These are phyloP conservation scores for Acipenser oxyrinchus DNA, from an alignment of 2,797 vertebrate species.

Conservation along the genomic window DNA sequence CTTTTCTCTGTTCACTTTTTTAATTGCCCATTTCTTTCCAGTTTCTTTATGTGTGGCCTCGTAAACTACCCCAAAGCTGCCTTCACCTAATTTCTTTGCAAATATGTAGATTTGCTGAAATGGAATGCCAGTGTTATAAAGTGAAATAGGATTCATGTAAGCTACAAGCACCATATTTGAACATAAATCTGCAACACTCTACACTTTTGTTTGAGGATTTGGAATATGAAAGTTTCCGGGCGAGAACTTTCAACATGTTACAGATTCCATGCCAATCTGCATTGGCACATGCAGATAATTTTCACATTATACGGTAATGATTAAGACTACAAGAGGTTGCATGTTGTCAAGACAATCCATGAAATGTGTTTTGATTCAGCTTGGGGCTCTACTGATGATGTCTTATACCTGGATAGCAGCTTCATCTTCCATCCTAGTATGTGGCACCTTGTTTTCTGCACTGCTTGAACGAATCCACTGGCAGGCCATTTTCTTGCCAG, in stretches of 20 bases:
- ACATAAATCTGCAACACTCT: no score
- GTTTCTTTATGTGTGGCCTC: slow-evolving; percentile 68
- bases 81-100: slow-evolving; percentile 71
- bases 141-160: no score
- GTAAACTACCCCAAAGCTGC: slow-evolving; percentile 72
- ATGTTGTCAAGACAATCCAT: no score
- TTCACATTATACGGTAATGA: no score
- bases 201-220: no score
- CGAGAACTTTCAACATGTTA: no score
- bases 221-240: no score
- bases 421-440: slow-evolving; percentile 64
- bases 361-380: not conserved
- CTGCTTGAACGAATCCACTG: slow-evolving; percentile 39
- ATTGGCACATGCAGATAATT: no score
- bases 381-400: slow-evolving; percentile 11
- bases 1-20: slow-evolving; percentile 71
- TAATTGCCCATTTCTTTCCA: slow-evolving; percentile 68
- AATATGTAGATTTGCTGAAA: slow-evolving; percentile 68
- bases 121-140: no score
- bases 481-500: slow-evolving; percentile 49
- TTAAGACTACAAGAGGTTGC: no score
- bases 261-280: no score
- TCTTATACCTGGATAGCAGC: slow-evolving; percentile 62
- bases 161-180: no score
- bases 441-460: slow-evolving; percentile 61